A percentile compares a stretch with the other conserved stretches of the same genome.
phyloP scores from a whole-genome alignment of 1,140 invertebrate species.

The Leucophenga varia region DNA sequence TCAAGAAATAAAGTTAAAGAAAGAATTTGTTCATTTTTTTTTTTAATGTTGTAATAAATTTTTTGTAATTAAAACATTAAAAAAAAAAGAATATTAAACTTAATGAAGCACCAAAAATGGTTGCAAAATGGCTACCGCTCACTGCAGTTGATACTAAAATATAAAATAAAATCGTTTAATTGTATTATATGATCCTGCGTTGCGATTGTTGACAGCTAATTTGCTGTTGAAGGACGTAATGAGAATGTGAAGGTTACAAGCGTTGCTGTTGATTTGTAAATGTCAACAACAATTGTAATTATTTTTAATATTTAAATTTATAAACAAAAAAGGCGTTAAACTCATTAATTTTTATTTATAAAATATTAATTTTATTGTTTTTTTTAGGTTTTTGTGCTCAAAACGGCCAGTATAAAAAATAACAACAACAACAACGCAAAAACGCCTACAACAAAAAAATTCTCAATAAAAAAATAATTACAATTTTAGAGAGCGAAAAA shows the following conservation, averaged over 20 bases:
- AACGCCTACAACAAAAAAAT: constrained; percentile 38
- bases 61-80: too few relatives aligned
- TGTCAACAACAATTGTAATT: constrained; percentile 42
- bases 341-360: constrained; percentile 37
- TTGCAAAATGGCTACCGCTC: too few relatives aligned
- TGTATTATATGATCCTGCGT: too few relatives aligned
- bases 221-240: constrained; percentile 37
- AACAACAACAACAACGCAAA: constrained; percentile 25
- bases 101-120: too few relatives aligned
- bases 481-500: too few relatives aligned
- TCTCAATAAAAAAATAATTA: too few relatives aligned
- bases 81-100: too few relatives aligned
- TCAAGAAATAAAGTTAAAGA: too few relatives aligned
- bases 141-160: too few relatives aligned
- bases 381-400: constrained; percentile 49
- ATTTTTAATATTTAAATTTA: constrained; percentile 40
- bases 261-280: constrained; percentile 45
- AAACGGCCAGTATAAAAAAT: constrained; percentile 15
- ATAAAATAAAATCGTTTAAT: too few relatives aligned
- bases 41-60: too few relatives aligned
- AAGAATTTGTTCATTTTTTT: too few relatives aligned
- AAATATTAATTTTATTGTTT: constrained; percentile 16
- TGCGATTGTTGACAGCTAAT: constrained; percentile 10
- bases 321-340: constrained; percentile 47
- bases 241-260: constrained; percentile 44